Conservation (phyloP, 92 coral and sea anemone genomes). For the Pocillopora meandrina region DNA sequence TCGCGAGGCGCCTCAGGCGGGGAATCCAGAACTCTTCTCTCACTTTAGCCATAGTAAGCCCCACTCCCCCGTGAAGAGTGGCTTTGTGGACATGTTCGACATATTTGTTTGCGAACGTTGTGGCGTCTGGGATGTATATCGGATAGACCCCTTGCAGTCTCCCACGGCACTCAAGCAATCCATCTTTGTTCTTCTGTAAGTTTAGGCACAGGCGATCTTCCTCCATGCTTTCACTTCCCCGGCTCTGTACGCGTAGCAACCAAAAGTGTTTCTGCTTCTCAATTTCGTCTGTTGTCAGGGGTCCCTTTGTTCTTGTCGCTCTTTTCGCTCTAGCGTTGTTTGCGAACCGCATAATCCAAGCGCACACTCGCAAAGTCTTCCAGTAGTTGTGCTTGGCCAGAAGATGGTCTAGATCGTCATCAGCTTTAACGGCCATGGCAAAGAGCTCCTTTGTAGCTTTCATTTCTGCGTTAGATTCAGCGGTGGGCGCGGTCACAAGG, state of each 20-base stretch:
- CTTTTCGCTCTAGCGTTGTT: slow-evolving; percentile 19
- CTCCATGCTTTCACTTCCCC: slow-evolving; percentile 42
- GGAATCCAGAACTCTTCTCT: slow-evolving; percentile 37
- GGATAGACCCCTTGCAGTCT: slow-evolving; percentile 54
- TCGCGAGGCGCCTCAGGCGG: slow-evolving; percentile 19
- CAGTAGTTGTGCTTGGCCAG: slow-evolving; percentile 39
- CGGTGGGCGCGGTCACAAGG: slow-evolving; percentile 51
- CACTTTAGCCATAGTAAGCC: slow-evolving; percentile 33
- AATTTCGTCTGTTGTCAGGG: slow-evolving; percentile 57
- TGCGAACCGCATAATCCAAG: slow-evolving; percentile 32
- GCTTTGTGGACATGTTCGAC: slow-evolving; percentile 37
- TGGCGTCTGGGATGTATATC: slow-evolving; percentile 50
- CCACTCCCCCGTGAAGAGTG: slow-evolving; percentile 33
- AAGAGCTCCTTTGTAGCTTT: slow-evolving; percentile 63
- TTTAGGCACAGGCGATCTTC: slow-evolving; percentile 48
- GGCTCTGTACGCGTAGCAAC: slow-evolving; percentile 41
- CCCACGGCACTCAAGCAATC: slow-evolving; percentile 56
- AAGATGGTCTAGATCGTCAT: slow-evolving; percentile 43
- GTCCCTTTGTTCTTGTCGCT: slow-evolving; percentile 36
- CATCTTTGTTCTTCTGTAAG: slow-evolving; percentile 52
- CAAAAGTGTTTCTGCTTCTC: slow-evolving; percentile 45
- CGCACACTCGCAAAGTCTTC: slow-evolving; percentile 44
- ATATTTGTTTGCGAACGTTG: slow-evolving; percentile 27
- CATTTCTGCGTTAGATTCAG: slow-evolving; percentile 62
- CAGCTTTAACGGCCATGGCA: slow-evolving; percentile 62